Base-by-base conservation (phyloP, 2,797 vertebrate genomes). In the Gymnoscopelus braueri region DNA sequence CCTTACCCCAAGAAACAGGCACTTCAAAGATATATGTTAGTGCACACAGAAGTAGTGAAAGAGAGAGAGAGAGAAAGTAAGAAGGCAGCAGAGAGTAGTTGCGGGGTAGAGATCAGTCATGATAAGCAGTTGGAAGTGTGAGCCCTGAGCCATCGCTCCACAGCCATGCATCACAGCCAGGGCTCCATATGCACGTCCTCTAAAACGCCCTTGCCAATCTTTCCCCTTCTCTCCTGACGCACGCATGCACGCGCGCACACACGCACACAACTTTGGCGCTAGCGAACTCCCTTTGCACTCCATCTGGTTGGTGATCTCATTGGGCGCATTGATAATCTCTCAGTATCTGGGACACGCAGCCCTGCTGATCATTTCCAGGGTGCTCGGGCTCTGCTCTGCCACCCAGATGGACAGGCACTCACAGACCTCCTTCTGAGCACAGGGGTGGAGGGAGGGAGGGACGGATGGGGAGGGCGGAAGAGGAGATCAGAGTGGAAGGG, bases 231-330 rank as follows among this genome's bases (percentile, higher is more conserved):
- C 63, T 82, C 79, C 65, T 82, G 39, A 8, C 26, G 0, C 50
- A 14, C 61, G 4, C 24, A 5, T 24, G 24, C 62, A 35, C 49
- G 5, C 62, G 13, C 63, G 39, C 35, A 82, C 79, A 29, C 26
- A 29, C 26, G 2, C 26, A 29, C 78, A 71, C 65, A 69, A 72
- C 76, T 81, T 78, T 87, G 77, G 82, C 81, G 82, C 74, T n/a
- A 52, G 57, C 82, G 84, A 88, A 87, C 84, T 85, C 86, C 81
- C 83, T 82, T 84, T 88, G 83, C 89, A 88, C 86, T 88, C 90
- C 89, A 91, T 90, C 89, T 91, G 88, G 87, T 87, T 89, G 79
- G 87, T 90, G 90, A 92, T 90, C 90, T 92, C 85, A 87, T 91
- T 91, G 79, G 56, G 85, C 72, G 86, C 90, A 91, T 90, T 91